A percentile compares a stretch with the other conserved stretches of the same genome.
These are phyloP conservation scores for Neodontobutis hainanensis DNA, from an alignment of 2,113 vertebrate genomes.

Conservation along the genomic window DNA sequence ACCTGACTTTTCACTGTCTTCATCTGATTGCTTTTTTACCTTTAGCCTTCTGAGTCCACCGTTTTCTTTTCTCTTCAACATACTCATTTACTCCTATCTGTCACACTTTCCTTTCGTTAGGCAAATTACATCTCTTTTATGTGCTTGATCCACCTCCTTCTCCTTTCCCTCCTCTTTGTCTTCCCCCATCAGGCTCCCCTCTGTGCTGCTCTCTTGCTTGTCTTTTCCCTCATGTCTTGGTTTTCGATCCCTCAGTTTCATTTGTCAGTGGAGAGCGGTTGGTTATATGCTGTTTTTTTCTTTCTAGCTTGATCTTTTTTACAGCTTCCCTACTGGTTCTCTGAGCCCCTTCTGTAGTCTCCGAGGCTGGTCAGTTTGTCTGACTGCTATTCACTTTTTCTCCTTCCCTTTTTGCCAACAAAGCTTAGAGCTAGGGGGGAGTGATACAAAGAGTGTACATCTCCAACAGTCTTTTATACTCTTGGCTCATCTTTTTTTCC, in stretches of 20 bases:
- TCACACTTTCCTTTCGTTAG: conserved; percentile 58
- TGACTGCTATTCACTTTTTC: conserved; percentile 42
- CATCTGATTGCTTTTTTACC: conserved; percentile 33
- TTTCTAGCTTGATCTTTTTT: conserved; percentile 25
- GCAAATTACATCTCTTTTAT: conserved; percentile 71
- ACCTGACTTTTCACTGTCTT: conserved; percentile 36
- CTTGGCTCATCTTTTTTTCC: conserved; percentile 41
- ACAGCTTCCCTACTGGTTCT: conserved; percentile 17
- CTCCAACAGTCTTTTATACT: conserved; percentile 45
- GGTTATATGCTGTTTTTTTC: conserved; percentile 22
- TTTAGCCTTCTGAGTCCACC: conserved; percentile 33
- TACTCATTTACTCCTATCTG: conserved; percentile 54
- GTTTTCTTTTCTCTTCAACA: conserved; percentile 48
- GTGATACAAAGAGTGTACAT: conserved; percentile 45
- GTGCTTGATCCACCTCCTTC: conserved; percentile 38
- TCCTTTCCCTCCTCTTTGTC: conserved; percentile 54
- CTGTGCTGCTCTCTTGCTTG: conserved; percentile 55
- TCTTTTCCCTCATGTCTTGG: conserved; percentile 62
- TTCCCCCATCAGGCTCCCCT: conserved; percentile 66
- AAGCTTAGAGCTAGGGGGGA: conserved; percentile 47
- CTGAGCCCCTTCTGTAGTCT: conserved; percentile 48
- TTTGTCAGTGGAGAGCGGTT: conserved; percentile 6
- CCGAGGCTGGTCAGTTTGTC: conserved; percentile 43
- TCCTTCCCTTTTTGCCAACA: conserved; percentile 33
- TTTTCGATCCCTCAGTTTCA: conserved; percentile 43